Base-by-base conservation (phyloP, 1,140 invertebrate genomes). In the Heliconius himera region DNA sequence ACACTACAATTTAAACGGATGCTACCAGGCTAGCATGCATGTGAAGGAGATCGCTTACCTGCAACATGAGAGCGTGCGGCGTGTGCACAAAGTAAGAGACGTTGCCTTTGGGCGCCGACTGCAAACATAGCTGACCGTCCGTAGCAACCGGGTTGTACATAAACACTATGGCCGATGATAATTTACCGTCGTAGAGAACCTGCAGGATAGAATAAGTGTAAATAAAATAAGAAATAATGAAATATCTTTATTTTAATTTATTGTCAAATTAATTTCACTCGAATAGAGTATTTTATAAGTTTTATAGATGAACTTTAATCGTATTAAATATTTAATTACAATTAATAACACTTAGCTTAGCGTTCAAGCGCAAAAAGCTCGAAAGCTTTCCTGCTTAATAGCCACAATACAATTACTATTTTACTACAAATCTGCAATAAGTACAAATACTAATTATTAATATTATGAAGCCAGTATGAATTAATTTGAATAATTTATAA, bases 131-230 rank as follows among this genome's bases (percentile, higher is more conserved):
- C 95, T 99, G 99, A 88, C 98, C 98, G 95, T 99, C 99, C 60
- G 98, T 99, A 74, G 99, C 99, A 87, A 99, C 99, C 73, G 99
- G 99, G 95, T 99, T 99, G 96, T 99, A 99, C 97, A 99, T 99
- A 95, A 99, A 99, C 86, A 99, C 98, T 89, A 99, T 98, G 84
- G 98, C 97, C 87, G 97, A 98, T 81, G 99, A 99, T 87, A 99
- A 95, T 95, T 99, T 99, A 80, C 99, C 99, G 95, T 99, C 99
- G 95, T 99, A 99, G 84, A 99, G 95, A 81, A 99, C 98, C 98
- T 99, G 95, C 8, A 78, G 60, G 26, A 22, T 26, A 66, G 9
- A 11, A 26, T 66, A 66, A 13, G 9, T 29, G 26, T 66, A 16
- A 66, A 13, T 66, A n/a, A 56, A n/a, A 56, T 56, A 56, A 56